Percentiles rank a stretch among this genome's conserved stretches.
Evolutionary conservation across 2,113 vertebrate genomes (phyloP).

Genomic region (Salminus brasiliensis): DNA sequence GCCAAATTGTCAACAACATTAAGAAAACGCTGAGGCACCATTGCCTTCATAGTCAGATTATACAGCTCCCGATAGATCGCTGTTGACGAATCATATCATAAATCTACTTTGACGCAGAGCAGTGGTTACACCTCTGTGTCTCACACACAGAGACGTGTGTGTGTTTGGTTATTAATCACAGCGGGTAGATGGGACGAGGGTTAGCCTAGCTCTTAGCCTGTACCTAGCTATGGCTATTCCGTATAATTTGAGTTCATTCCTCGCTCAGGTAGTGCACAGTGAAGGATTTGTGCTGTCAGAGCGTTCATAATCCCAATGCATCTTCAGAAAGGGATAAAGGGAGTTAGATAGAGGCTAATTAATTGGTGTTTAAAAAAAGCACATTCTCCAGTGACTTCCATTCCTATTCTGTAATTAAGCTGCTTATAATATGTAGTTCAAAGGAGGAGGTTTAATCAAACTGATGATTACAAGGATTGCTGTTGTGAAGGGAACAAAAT

Average conservation of each 20-base stretch:
- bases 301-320: constrained; percentile 36
- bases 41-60: constrained; percentile 4
- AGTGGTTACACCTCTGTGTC: neutral
- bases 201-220: constrained; percentile 7
- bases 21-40: neutral
- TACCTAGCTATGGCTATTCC: neutral
- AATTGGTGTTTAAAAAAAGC: constrained; percentile 61
- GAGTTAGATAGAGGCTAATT: constrained; percentile 68
- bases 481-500: constrained; percentile 29
- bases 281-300: neutral
- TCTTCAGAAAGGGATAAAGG: constrained; percentile 61
- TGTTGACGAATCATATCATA: constrained; percentile 21
- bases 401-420: constrained; percentile 70
- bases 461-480: constrained; percentile 48
- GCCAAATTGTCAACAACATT: neutral
- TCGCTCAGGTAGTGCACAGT: neutral
- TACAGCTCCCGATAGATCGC: constrained; percentile 9
- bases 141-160: neutral
- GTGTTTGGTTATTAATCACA: constrained; percentile 38
- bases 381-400: constrained; percentile 63
- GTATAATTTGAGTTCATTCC: neutral
- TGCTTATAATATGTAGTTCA: constrained; percentile 63
- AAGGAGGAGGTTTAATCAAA: constrained; percentile 52
- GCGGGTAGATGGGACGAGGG: neutral
- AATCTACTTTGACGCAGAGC: constrained; percentile 18